phyloP scores from a whole-genome alignment of 2,113 vertebrate genomes.

The Cacatua alba region DNA sequence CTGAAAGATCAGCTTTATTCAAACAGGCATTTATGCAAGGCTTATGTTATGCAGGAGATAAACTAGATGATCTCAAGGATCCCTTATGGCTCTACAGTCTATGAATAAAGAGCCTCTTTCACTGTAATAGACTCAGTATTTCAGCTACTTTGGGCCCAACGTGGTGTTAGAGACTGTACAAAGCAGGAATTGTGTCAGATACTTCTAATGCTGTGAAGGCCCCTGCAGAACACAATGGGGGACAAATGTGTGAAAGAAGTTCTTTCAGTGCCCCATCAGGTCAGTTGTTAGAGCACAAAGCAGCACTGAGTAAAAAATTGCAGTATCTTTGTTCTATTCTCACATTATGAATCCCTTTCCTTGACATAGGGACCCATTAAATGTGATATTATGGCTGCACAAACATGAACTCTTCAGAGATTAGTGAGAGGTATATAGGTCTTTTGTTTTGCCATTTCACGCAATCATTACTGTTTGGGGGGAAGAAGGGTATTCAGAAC shows the following conservation, averaged over 20 bases:
- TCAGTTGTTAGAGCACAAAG: slow-evolving; percentile 30
- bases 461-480: not conserved
- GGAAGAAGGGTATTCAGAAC: not conserved
- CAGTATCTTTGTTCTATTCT: not conserved
- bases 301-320: slow-evolving; percentile 9
- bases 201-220: not conserved
- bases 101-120: slow-evolving; percentile 50
- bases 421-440: not conserved
- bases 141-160: not conserved
- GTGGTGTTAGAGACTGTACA: slow-evolving; percentile 24
- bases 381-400: not conserved
- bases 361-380: not conserved
- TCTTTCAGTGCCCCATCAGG: slow-evolving; percentile 51
- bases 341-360: not conserved
- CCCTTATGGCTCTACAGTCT: slow-evolving; percentile 15
- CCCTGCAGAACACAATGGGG: slow-evolving; percentile 30
- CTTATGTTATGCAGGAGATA: slow-evolving; percentile 27
- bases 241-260: slow-evolving; percentile 46
- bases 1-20: not conserved
- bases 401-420: not conserved
- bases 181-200: slow-evolving; percentile 61
- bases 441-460: not conserved
- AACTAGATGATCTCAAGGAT: slow-evolving; percentile 45
- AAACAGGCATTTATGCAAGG: slow-evolving; percentile 10
- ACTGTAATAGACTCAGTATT: slow-evolving; percentile 23